These are phyloP conservation scores for Anisognathus igniventris DNA, from an alignment of 2,797 vertebrate genomes.

Conservation along the genomic window DNA sequence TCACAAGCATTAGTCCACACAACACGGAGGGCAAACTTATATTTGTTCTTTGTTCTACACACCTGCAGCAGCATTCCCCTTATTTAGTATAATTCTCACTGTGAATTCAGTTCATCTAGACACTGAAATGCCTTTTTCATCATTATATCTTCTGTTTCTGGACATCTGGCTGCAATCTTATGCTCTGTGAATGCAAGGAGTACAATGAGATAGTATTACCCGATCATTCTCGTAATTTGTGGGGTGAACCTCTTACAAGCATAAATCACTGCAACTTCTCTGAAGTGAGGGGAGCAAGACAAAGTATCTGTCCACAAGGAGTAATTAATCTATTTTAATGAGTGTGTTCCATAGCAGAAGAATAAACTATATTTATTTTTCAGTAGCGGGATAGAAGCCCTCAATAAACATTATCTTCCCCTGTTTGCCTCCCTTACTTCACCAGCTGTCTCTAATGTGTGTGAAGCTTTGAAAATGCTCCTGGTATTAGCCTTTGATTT, in stretches of 20 bases:
- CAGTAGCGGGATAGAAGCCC: background rate
- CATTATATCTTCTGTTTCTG: background rate
- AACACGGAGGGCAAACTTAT: background rate
- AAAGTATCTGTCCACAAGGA: background rate
- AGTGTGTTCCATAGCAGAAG: background rate
- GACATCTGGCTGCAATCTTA: background rate
- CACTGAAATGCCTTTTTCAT: background rate
- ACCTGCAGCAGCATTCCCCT: background rate
- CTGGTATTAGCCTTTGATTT: background rate
- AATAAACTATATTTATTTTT: background rate
- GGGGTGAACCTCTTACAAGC: background rate
- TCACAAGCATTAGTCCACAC: background rate
- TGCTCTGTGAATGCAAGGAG: background rate
- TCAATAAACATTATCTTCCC: background rate
- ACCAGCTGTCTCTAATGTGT: background rate
- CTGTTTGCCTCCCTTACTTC: background rate
- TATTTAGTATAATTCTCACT: background rate
- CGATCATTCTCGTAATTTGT: background rate
- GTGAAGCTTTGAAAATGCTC: background rate
- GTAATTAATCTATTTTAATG: background rate
- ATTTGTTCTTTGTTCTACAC: background rate
- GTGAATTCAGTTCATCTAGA: background rate
- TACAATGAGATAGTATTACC: background rate
- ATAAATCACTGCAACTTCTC: background rate
- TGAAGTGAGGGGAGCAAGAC: background rate